phyloP scores from a whole-genome alignment of 2,797 vertebrate genomes.

The Numenius phaeopus region DNA sequence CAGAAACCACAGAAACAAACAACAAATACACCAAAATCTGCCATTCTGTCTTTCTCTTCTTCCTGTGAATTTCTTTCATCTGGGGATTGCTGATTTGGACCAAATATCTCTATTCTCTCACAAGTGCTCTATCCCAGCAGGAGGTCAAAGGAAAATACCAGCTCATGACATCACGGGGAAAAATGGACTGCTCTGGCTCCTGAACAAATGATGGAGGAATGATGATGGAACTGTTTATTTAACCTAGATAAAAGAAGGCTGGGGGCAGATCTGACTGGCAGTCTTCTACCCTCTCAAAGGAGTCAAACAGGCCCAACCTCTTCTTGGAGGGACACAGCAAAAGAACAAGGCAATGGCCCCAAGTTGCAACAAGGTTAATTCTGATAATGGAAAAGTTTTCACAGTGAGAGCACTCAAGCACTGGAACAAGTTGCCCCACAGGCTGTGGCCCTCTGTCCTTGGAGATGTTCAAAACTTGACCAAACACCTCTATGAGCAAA shows the following conservation, averaged over 20 bases:
- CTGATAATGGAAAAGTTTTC: neutral
- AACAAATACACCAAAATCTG: neutral
- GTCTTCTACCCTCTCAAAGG: neutral
- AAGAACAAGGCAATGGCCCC: neutral
- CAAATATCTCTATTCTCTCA: neutral
- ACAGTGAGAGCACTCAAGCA: neutral
- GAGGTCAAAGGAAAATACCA: neutral
- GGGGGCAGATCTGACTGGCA: neutral
- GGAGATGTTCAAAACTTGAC: neutral
- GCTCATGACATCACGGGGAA: neutral
- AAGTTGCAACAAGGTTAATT: neutral
- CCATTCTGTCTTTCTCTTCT: neutral
- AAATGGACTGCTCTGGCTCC: neutral
- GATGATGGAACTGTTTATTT: neutral
- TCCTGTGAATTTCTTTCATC: neutral
- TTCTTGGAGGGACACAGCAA: neutral
- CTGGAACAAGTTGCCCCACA: neutral
- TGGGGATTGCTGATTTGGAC: neutral
- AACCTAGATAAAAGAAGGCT: neutral
- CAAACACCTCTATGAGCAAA: neutral
- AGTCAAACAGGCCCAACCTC: neutral
- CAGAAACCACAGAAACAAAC: neutral
- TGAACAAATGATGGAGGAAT: neutral
- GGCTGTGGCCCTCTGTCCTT: neutral
- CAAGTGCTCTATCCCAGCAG: neutral